These are phyloP conservation scores for Melangyna quadrimaculata DNA, from an alignment of 2,888 invertebrate genomes.

Conservation along the genomic window DNA sequence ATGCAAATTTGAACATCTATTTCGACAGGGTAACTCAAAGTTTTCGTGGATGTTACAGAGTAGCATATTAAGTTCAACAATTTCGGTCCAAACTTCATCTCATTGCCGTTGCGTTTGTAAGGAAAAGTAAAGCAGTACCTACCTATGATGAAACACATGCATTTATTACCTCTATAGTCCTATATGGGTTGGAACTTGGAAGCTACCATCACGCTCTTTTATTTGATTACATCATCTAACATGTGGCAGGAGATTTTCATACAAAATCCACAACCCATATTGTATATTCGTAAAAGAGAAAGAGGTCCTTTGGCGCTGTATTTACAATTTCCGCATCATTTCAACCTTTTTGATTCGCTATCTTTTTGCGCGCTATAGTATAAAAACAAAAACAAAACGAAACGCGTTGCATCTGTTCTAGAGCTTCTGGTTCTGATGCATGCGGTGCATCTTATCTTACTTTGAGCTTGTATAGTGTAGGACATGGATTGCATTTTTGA, in stretches of 20 bases:
- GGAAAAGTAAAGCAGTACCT: not conserved
- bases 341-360: constrained; percentile 42
- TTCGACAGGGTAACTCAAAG: not conserved
- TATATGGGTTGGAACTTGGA: not conserved
- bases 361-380: not conserved
- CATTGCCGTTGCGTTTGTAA: not conserved
- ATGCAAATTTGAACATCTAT: not conserved
- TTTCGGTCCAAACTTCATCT: not conserved
- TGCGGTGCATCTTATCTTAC: constrained; percentile 16
- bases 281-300: not conserved
- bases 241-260: constrained; percentile 50
- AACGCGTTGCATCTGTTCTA: constrained; percentile 31
- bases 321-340: constrained; percentile 19
- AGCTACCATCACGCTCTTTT: too few species aligned
- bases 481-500: constrained; percentile 65
- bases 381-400: not conserved
- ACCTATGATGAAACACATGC: constrained; percentile 25
- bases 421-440: not conserved
- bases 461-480: constrained; percentile 33
- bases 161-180: constrained; percentile 42
- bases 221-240: constrained; percentile 59
- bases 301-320: constrained; percentile 28
- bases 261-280: constrained; percentile 26
- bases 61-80: constrained; percentile 23
- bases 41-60: not conserved